Percentiles rank a stretch among this genome's conserved stretches.
These are phyloP conservation scores for Drosophila setifemur DNA, from an alignment of 1,140 invertebrate species.

Conservation along the genomic window DNA sequence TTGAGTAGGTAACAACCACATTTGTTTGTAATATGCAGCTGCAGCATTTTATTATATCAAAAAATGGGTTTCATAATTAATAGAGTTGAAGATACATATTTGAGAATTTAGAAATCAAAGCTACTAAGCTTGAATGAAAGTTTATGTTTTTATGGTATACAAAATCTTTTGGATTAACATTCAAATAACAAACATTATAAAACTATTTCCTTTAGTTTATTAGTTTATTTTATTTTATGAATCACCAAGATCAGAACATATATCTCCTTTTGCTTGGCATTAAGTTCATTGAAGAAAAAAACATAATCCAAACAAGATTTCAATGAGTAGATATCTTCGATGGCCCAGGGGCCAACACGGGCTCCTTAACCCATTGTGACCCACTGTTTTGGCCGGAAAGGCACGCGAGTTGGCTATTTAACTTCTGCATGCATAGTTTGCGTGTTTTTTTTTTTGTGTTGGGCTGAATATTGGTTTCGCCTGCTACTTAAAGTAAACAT, in stretches of 20 bases:
- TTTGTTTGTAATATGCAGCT: too few species aligned
- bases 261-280: neutral
- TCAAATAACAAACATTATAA: too few species aligned
- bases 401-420: conserved; percentile 52
- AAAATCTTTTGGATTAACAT: too few species aligned
- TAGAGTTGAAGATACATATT: too few species aligned
- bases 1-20: neutral
- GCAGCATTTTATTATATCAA: too few species aligned
- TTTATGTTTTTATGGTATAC: too few species aligned
- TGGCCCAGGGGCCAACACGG: conserved; percentile 18
- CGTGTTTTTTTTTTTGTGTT: conserved; percentile 39
- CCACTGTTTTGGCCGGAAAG: conserved; percentile 35
- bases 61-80: too few species aligned
- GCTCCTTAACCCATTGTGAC: conserved; percentile 64
- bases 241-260: conserved; percentile 1
- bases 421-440: conserved; percentile 42
- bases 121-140: too few species aligned
- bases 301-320: conserved; percentile 22
- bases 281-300: conserved; percentile 15
- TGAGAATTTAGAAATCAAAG: too few species aligned
- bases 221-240: neutral
- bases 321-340: conserved; percentile 12
- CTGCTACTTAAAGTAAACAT: conserved; percentile 64
- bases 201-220: neutral
- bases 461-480: conserved; percentile 54